Percentiles rank a stretch among this genome's conserved stretches.
Evolutionary conservation across 1,140 invertebrate genomes (phyloP).

Genomic region (Tetranychus cinnabarinus): DNA sequence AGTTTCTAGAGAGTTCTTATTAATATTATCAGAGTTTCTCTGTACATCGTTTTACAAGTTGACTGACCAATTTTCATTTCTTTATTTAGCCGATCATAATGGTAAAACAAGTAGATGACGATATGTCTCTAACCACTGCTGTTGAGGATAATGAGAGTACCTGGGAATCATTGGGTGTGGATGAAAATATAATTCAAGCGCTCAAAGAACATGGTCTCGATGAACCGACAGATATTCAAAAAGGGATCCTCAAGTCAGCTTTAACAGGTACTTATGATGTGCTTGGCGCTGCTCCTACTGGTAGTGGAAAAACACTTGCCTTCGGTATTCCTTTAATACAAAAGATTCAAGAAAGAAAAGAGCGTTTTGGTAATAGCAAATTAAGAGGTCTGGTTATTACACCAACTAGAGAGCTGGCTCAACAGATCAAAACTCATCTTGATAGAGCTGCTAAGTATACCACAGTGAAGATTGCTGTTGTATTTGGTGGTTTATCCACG

Average conservation of each 20-base stretch:
- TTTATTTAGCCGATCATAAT: too few species aligned
- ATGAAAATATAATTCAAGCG: slow-evolving; percentile 35
- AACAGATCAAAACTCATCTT: slow-evolving; percentile 74
- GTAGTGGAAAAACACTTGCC: slow-evolving; percentile 89
- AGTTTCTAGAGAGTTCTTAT: too few species aligned
- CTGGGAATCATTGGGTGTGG: neutral
- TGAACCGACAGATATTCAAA: slow-evolving; percentile 57
- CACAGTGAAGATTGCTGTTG: slow-evolving; percentile 42
- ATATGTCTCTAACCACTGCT: too few species aligned
- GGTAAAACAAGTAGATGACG: too few species aligned
- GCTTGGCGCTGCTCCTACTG: slow-evolving; percentile 85
- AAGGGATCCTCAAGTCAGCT: slow-evolving; percentile 49
- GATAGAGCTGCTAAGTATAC: slow-evolving; percentile 54
- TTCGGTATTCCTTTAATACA: slow-evolving; percentile 79
- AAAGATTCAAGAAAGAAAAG: slow-evolving; percentile 45
- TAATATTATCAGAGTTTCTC: too few species aligned
- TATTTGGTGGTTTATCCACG: slow-evolving; percentile 67
- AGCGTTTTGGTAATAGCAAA: slow-evolving; percentile 7
- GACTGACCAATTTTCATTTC: too few species aligned
- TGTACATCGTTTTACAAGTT: too few species aligned
- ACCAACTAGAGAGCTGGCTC: slow-evolving; percentile 79
- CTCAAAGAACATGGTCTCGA: slow-evolving; percentile 45
- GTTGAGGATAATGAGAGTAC: neutral
- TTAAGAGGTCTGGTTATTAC: slow-evolving; percentile 54
- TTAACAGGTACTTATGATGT: slow-evolving; percentile 56